Base-by-base conservation (phyloP, 2,888 invertebrate species). In the Sphaerophoria taeniata region DNA sequence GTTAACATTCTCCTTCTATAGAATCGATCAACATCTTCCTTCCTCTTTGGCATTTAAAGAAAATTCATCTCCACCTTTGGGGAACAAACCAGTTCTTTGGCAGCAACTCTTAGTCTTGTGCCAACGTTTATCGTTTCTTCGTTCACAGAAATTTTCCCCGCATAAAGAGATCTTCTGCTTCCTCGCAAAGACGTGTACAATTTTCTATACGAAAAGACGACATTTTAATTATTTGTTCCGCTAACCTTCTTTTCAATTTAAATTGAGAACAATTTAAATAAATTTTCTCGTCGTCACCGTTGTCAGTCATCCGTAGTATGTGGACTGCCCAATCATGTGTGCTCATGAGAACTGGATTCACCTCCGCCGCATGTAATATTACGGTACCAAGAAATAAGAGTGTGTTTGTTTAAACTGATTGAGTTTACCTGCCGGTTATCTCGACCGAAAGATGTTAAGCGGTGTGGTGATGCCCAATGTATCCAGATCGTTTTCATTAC, bases 161-260 rank as follows among this genome's bases (percentile, higher is more conserved):
- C 39, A 56, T 56, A 4, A 49, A 71, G 36, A 39, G 43, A 0
- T 7, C 11, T 58, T 51, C 14, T 24, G 36, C 36, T 67, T 65
- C 65, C 49, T 65, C 49, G 31, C 6, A 4, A 7, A 7, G 3
- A 31, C 2, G 47, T 11, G n/a, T 7, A 65, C 65, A 49, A 49
- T 65, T 36, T 70, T 69, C 34, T 31, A 47, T 31, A 51, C 34
- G 33, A 56, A 75, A 55, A 69, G 83, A 71, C 71, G 74, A 79
- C 83, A 71, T 79, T 84, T 84, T 84, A 84, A 84, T 84, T 84
- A 84, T 71, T 60, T 65, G 65, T 71, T 71, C 83, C 83, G 83
- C 79, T 84, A 84, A 47, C 9, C 65, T 53, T 36, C 36, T 53
- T 71, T 45, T 65, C 58, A 16, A 74, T 39, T 76, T 55, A 71